These are phyloP conservation scores for Crotalus helleri DNA, from an alignment of 2,113 vertebrate species.

Conservation along the genomic window DNA sequence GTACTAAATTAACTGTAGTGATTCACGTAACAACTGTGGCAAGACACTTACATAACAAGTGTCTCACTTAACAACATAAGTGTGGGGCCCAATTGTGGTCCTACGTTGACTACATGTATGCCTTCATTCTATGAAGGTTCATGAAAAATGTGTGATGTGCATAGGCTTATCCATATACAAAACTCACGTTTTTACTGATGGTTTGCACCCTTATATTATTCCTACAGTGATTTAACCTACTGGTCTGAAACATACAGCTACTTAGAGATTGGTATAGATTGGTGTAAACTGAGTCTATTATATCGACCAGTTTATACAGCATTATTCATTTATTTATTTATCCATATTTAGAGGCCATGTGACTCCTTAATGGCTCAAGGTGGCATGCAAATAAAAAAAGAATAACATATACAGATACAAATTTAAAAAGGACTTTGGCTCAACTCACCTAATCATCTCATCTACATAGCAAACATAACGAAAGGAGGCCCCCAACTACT, in stretches of 20 bases:
- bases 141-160: not conserved
- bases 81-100: not conserved
- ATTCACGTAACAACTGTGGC: not conserved
- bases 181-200: not conserved
- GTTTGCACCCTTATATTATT: not conserved
- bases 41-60: not conserved
- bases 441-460: not conserved
- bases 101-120: not conserved
- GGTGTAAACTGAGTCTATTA: not conserved
- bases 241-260: not conserved
- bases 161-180: not conserved
- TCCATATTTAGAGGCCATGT: not conserved
- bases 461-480: not conserved
- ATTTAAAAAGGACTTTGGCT: not conserved
- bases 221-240: not conserved
- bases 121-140: not conserved
- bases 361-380: not conserved
- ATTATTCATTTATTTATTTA: not conserved
- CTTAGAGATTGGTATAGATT: not conserved
- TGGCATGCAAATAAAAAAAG: not conserved
- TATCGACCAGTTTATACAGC: not conserved
- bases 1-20: not conserved
- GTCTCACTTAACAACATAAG: not conserved
- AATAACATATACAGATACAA: not conserved
- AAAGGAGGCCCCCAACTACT: too few species aligned